These are phyloP conservation scores for Drosophila orena DNA, from an alignment of 1,140 invertebrate genomes.

Conservation along the genomic window DNA sequence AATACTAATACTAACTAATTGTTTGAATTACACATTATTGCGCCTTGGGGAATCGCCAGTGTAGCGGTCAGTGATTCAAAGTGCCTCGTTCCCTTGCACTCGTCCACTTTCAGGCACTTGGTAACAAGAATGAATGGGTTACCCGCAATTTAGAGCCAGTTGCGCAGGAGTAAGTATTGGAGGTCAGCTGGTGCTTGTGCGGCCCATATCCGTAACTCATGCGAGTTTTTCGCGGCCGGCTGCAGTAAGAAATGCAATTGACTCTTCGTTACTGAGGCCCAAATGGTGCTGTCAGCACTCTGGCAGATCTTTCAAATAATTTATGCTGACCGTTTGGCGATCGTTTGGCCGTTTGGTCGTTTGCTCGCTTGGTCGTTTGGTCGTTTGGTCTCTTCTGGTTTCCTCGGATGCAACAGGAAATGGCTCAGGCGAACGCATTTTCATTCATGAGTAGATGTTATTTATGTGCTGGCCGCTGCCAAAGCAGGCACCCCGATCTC, in stretches of 20 bases:
- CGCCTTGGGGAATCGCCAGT: conserved; percentile 4
- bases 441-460: conserved; percentile 81
- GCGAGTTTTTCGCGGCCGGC: too few species aligned
- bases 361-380: conserved; percentile 4
- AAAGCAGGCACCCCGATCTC: conserved; percentile 3
- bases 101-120: neutral
- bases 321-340: conserved; percentile 65
- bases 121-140: too few species aligned
- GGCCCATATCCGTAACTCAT: too few species aligned
- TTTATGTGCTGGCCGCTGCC: conserved; percentile 58
- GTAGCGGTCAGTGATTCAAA: conserved; percentile 7
- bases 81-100: neutral
- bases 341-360: neutral
- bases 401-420: conserved; percentile 61
- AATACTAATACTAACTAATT: conserved; percentile 44
- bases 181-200: too few species aligned
- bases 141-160: too few species aligned
- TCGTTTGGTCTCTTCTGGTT: neutral
- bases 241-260: neutral
- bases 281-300: conserved; percentile 41
- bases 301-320: conserved; percentile 55
- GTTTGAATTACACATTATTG: conserved; percentile 25
- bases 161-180: too few species aligned
- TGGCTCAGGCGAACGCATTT: conserved; percentile 79
- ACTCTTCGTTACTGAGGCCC: conserved; percentile 21